phyloP scores from a whole-genome alignment of 2,888 invertebrate species.

The Napeogenes inachia region DNA sequence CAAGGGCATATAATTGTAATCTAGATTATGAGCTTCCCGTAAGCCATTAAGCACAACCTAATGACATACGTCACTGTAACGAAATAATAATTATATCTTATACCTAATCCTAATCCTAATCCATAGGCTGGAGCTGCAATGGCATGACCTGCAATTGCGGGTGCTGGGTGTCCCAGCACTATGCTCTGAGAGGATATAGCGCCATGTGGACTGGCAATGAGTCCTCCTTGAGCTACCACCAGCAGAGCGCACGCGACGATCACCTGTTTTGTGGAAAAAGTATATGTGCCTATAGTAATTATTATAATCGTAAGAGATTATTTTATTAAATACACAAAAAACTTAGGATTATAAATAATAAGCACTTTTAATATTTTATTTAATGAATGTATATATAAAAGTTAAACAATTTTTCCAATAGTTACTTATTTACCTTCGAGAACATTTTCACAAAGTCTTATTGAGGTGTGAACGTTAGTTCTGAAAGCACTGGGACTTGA shows the following conservation, averaged over 20 bases:
- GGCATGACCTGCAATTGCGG: conserved; percentile 50
- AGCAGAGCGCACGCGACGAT: conserved; percentile 55
- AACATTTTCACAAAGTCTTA: conserved; percentile 62
- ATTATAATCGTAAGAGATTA: not conserved
- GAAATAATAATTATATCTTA: no score
- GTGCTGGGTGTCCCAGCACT: conserved; percentile 56
- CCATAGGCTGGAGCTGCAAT: conserved; percentile 41
- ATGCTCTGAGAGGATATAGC: conserved; percentile 66
- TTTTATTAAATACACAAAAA: no score
- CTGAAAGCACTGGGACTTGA: conserved; percentile 63
- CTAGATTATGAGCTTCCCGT: no score
- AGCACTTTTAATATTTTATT: no score
- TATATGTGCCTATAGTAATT: not conserved
- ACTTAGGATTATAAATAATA: no score
- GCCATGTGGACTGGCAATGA: conserved; percentile 64
- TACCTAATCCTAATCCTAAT: conserved; percentile 35
- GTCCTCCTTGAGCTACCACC: conserved; percentile 68
- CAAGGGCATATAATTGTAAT: no score
- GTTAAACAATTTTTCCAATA: conserved; percentile 6
- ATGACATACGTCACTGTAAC: no score
- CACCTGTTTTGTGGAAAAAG: conserved; percentile 41
- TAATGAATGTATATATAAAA: no score
- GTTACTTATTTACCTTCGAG: conserved; percentile 57
- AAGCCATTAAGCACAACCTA: conserved; percentile 1
- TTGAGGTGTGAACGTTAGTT: conserved; percentile 53